Percentiles rank a stretch among this genome's conserved stretches.
Evolutionary conservation across 2,888 invertebrate species (phyloP).

Genomic region (Plagiodera versicolora): DNA sequence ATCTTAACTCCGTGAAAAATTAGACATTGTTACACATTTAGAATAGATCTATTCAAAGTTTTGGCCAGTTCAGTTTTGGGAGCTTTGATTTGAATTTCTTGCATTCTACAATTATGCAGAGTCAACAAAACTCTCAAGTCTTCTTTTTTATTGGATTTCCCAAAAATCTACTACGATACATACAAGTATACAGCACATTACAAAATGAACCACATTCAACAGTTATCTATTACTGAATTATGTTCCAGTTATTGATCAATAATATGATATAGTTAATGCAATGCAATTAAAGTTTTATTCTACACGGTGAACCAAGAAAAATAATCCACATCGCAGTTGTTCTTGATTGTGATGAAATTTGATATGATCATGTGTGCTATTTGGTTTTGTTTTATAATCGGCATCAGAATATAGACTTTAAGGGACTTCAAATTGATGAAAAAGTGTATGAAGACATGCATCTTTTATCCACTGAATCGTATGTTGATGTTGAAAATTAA

Average conservation of each 20-base stretch:
- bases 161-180: slow-evolving; percentile 49
- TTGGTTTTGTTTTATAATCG: no score
- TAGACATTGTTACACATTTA: no score
- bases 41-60: neutral
- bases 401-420: no score
- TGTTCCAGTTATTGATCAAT: slow-evolving; percentile 12
- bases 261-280: slow-evolving; percentile 13
- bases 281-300: slow-evolving; percentile 3
- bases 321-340: no score
- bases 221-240: slow-evolving; percentile 48
- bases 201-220: slow-evolving; percentile 52
- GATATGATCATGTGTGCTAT: no score
- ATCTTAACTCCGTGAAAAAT: no score
- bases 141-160: slow-evolving; percentile 35
- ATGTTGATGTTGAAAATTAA: no score
- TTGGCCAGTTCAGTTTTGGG: neutral
- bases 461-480: no score
- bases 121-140: slow-evolving; percentile 37
- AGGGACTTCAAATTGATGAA: no score
- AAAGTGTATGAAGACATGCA: no score
- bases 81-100: slow-evolving; percentile 23
- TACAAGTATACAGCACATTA: slow-evolving; percentile 52
- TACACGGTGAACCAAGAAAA: no score
- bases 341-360: no score
- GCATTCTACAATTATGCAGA: slow-evolving; percentile 33